Percentiles rank a stretch among this genome's conserved stretches.
Conservation (phyloP, 1,140 invertebrate genomes). For the Vollenhovia emeryi region DNA sequence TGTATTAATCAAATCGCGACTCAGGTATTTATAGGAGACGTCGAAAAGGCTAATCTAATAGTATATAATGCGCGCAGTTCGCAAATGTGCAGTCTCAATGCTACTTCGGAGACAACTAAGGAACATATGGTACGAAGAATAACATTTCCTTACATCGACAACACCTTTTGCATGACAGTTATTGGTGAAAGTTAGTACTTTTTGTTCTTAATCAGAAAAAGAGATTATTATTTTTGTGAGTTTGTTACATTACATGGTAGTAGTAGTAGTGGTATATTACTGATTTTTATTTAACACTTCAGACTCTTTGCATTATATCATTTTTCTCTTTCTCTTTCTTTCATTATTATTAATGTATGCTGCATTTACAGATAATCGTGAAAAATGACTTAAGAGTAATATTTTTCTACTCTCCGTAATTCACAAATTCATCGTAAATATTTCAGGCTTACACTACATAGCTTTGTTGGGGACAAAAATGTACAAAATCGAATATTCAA, state of each 20-base stretch:
- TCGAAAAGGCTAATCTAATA: neutral
- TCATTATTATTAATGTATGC: neutral
- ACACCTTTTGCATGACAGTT: neutral
- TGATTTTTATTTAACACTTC: too few relatives aligned
- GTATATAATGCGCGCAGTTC: neutral
- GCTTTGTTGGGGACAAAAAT: too few relatives aligned
- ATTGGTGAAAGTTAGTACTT: neutral
- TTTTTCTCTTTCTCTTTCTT: neutral
- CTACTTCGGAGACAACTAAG: neutral
- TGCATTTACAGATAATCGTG: neutral
- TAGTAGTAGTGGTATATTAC: too few relatives aligned
- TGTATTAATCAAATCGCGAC: neutral
- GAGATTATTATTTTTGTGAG: neutral
- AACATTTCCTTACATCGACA: too few relatives aligned
- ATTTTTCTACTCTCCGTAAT: neutral
- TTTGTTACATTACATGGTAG: too few relatives aligned
- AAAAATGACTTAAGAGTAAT: too few relatives aligned
- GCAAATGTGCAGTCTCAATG: neutral
- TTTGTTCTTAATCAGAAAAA: neutral
- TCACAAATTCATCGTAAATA: neutral
- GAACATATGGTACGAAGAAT: neutral
- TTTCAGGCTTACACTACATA: conserved; percentile 1
- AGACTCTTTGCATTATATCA: too few relatives aligned
- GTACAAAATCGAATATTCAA: too few relatives aligned
- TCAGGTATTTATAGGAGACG: conserved; percentile 4